These are phyloP conservation scores for Heteromormyrus szaboi DNA, from an alignment of 2,797 vertebrate species.

Conservation along the genomic window DNA sequence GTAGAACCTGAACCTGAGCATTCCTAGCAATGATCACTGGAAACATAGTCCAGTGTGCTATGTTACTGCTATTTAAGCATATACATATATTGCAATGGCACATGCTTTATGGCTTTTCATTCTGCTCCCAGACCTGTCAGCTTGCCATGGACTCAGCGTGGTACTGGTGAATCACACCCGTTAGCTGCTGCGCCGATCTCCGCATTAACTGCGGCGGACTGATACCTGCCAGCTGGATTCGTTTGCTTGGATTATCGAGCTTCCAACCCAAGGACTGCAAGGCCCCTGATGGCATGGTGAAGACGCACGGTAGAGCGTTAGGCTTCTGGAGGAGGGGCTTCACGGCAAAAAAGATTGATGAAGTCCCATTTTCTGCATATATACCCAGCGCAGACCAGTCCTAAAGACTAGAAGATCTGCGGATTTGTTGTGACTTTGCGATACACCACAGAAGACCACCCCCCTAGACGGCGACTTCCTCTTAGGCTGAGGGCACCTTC, in stretches of 20 bases:
- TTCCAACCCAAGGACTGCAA: not conserved
- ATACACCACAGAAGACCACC: not conserved
- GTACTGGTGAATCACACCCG: not conserved
- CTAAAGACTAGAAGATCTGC: not conserved
- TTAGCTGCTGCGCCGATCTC: not conserved
- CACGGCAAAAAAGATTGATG: not conserved
- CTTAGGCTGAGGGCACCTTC: not conserved
- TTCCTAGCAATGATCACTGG: not conserved
- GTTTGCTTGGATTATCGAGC: not conserved
- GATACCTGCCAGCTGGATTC: not conserved
- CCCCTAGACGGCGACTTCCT: not conserved
- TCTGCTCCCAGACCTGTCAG: not conserved
- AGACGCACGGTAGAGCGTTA: not conserved
- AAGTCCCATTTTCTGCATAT: not conserved
- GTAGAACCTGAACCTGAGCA: not conserved
- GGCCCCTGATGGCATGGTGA: not conserved
- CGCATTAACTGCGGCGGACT: not conserved
- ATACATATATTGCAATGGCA: not conserved
- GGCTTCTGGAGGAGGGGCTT: not conserved
- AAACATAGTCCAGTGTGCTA: not conserved
- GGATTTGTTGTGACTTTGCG: not conserved
- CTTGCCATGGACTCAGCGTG: not conserved
- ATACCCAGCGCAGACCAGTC: not conserved
- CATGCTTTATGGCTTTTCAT: not conserved
- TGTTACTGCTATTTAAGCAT: not conserved